Evolutionary conservation across 2,888 invertebrate genomes (phyloP).

Genomic region (Dorcus parallelipipedus): DNA sequence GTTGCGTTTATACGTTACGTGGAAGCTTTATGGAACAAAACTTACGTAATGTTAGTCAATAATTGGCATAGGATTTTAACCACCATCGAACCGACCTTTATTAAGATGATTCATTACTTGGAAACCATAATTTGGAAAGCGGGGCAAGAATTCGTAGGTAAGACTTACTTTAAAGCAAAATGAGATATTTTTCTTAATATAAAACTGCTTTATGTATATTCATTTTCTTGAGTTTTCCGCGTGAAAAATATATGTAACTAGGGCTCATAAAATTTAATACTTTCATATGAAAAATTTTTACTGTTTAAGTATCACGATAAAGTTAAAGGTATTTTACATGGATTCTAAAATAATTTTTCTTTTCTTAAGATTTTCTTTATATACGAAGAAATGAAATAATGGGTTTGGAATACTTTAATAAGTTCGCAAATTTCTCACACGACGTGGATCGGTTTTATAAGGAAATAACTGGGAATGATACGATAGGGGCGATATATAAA

Average conservation of each 20-base stretch:
- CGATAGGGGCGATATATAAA: constrained; percentile 74
- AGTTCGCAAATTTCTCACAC: constrained; percentile 74
- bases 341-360: not conserved
- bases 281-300: not conserved
- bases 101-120: constrained; percentile 71
- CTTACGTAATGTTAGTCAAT: constrained; percentile 59
- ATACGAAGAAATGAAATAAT: constrained; percentile 75
- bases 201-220: too few relatives aligned
- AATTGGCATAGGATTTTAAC: constrained; percentile 74
- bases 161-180: constrained; percentile 13
- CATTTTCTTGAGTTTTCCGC: too few relatives aligned
- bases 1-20: constrained; percentile 67
- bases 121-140: constrained; percentile 72
- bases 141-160: constrained; percentile 67
- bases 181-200: not conserved
- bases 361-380: constrained; percentile 67
- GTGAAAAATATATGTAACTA: too few relatives aligned
- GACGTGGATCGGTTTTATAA: constrained; percentile 77
- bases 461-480: constrained; percentile 73
- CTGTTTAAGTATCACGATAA: too few relatives aligned
- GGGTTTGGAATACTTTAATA: constrained; percentile 76
- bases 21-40: constrained; percentile 71
- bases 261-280: constrained; percentile 2
- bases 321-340: too few relatives aligned
- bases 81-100: constrained; percentile 73